phyloP scores from a whole-genome alignment of 2,113 vertebrate genomes.

The Pteropus alecto region DNA sequence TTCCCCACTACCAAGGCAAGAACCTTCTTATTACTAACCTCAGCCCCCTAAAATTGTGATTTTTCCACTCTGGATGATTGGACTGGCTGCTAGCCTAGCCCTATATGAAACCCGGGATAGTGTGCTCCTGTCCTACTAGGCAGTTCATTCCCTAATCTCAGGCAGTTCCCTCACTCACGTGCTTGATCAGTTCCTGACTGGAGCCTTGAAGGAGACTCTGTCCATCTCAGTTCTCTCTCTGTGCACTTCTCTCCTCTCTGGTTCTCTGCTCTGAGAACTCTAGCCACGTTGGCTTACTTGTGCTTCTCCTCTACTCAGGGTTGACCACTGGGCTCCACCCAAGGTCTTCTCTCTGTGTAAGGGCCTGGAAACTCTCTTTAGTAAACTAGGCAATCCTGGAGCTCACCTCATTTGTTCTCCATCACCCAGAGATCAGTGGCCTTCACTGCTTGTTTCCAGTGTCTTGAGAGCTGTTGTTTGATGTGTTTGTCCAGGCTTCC shows the following conservation, averaged over 20 bases:
- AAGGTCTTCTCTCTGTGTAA: not conserved
- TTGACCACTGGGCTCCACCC: not conserved
- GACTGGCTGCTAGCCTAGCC: not conserved
- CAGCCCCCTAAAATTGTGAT: not conserved
- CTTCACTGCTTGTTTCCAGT: not conserved
- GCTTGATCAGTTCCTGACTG: not conserved
- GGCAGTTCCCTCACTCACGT: not conserved
- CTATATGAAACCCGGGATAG: not conserved
- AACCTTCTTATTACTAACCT: not conserved
- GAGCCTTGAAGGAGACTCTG: not conserved
- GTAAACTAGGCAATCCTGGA: not conserved
- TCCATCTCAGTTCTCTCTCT: not conserved
- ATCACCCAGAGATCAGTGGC: not conserved
- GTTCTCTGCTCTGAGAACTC: not conserved
- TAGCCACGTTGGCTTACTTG: not conserved
- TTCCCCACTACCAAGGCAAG: not conserved
- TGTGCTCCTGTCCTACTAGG: not conserved
- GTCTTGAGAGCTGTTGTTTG: not conserved
- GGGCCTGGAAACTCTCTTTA: not conserved
- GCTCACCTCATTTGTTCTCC: not conserved
- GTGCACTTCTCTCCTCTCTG: not conserved
- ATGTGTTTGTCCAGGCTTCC: not conserved
- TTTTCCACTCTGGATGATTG: not conserved
- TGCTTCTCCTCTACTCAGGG: not conserved
- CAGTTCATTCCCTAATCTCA: not conserved